Base-by-base conservation (phyloP, 37 sponge, comb jelly and placozoan species). In the Diacarnus erythraeanus region DNA sequence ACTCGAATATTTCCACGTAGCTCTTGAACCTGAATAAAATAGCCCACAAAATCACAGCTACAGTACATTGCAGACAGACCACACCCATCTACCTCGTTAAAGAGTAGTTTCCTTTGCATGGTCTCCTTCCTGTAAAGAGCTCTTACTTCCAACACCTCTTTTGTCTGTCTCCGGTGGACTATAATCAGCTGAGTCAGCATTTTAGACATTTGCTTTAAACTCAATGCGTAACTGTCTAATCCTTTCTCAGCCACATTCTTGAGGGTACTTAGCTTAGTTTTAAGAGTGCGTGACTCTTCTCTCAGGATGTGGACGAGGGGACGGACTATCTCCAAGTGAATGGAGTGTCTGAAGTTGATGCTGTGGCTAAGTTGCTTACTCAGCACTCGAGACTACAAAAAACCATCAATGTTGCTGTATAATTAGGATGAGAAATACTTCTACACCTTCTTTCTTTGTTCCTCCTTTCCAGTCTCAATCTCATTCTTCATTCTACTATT, bases 1-100 rank as follows among this genome's bases (percentile, higher is more conserved):
- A 93, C 94, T 26, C 94, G 75, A 67, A 93, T 89, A 59, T 93
- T 93, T 1, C 94, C 94, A 20, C 86, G 61, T 43, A 93, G 66
- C 64, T 93, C 94, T 64, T 89, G 87, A 0, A 93, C 58, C 94
- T 93, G 25, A 27, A 60, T 3, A 76, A 56, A 75, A 36, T 63
- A 63, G 64, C 64, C 26, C 64, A n/a, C n/a, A n/a, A n/a, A n/a
- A n/a, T n/a, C n/a, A n/a, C n/a, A n/a, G n/a, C n/a, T n/a, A n/a
- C n/a, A n/a, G n/a, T n/a, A n/a, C n/a, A n/a, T n/a, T n/a, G n/a
- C n/a, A n/a, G n/a, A n/a, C n/a, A n/a, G n/a, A n/a, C n/a, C n/a
- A n/a, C n/a, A 27, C 39, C 3, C 22, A 70, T 68, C 39, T 25
- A 86, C 94, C 81, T 93, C 83, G 79, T 93, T 93, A 75, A 67